Conservation (phyloP, 2,797 vertebrate genomes). For the Notolepis coatsorum region DNA sequence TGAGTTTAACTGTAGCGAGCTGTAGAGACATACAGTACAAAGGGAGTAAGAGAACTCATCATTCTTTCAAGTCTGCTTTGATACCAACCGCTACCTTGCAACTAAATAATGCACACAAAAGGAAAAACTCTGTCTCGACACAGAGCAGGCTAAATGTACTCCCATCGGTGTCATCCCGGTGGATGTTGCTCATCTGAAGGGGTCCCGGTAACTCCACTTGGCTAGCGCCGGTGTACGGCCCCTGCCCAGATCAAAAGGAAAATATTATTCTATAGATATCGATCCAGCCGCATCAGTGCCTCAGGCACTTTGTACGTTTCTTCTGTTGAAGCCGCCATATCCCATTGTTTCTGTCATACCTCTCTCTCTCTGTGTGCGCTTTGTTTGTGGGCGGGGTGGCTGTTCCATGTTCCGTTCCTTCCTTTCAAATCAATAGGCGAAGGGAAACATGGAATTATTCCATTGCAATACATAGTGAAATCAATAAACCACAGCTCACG, state of each 20-base stretch:
- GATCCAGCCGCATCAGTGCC: constrained; percentile 64
- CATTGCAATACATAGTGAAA: constrained; percentile 36
- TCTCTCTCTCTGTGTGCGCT: too few species aligned
- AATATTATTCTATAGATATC: constrained; percentile 34
- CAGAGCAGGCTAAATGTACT: constrained; percentile 36
- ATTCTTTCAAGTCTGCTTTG: constrained; percentile 23
- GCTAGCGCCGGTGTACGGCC: constrained; percentile 5
- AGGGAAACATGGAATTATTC: constrained; percentile 51
- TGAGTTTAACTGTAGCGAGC: background rate
- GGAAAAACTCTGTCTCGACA: constrained; percentile 22
- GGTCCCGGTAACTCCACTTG: constrained; percentile 18
- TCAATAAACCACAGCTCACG: constrained; percentile 33
- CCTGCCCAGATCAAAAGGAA: constrained; percentile 30
- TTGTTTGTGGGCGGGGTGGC: too few species aligned
- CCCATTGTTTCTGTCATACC: constrained; percentile 47
- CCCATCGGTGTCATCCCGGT: background rate
- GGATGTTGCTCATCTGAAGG: background rate
- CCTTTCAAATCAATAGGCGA: constrained; percentile 28
- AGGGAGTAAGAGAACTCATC: constrained; percentile 16
- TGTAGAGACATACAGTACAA: constrained; percentile 8
- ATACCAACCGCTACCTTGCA: constrained; percentile 26
- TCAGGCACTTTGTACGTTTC: constrained; percentile 25
- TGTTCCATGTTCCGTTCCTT: background rate
- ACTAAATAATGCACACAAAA: constrained; percentile 52
- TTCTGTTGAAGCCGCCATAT: constrained; percentile 55